Percentiles rank a stretch among this genome's conserved stretches.
Evolutionary conservation across 2,797 vertebrate species (phyloP).

Genomic region (Crocodylus rhombifer): DNA sequence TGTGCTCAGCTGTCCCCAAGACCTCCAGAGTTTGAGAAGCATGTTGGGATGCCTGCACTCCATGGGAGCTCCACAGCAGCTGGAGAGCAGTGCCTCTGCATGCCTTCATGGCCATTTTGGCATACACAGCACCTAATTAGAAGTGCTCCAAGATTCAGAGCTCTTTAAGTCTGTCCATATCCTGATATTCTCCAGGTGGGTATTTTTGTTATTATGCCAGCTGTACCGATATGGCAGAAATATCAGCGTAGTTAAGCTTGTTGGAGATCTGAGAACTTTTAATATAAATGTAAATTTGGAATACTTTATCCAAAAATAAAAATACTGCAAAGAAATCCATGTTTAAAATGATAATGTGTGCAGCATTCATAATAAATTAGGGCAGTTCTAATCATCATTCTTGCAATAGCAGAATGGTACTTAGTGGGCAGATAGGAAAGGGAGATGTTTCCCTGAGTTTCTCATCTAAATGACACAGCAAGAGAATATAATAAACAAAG

Average conservation of each 20-base stretch:
- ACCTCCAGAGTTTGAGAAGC: too few species aligned
- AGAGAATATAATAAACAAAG: background rate
- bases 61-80: too few species aligned
- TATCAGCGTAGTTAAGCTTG: background rate
- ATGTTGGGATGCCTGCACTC: too few species aligned
- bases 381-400: constrained; percentile 19
- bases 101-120: too few species aligned
- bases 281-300: background rate
- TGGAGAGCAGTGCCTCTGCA: too few species aligned
- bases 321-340: constrained; percentile 27
- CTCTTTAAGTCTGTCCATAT: too few species aligned
- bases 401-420: constrained; percentile 4
- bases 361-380: constrained; percentile 23
- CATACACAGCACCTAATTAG: too few species aligned
- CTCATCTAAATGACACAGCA: background rate
- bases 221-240: background rate
- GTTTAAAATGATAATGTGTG: background rate
- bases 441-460: background rate
- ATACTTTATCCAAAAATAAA: background rate
- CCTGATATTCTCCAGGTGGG: constrained; percentile 23
- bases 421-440: constrained; percentile 9
- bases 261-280: background rate
- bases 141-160: too few species aligned
- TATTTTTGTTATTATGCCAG: constrained; percentile 34
- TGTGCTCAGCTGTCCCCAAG: too few species aligned